Evolutionary conservation across 2,888 invertebrate species (phyloP).

Genomic region (Margaritifera margaritifera): DNA sequence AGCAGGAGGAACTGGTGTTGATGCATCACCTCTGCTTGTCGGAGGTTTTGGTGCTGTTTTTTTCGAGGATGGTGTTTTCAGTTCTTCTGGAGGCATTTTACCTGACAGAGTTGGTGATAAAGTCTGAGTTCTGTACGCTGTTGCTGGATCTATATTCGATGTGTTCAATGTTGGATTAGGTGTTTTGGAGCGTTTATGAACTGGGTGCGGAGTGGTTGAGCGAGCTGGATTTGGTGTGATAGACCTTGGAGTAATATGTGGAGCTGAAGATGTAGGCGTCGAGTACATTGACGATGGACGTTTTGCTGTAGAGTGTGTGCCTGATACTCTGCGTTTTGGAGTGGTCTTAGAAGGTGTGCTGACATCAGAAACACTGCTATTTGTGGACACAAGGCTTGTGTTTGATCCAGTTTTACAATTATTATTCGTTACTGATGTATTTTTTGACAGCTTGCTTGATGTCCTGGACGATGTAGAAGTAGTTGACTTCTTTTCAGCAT

Average conservation of each 20-base stretch:
- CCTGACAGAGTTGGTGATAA: not conserved
- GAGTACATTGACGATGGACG: constrained; percentile 18
- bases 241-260: constrained; percentile 13
- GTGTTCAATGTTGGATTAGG: not conserved
- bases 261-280: constrained; percentile 17
- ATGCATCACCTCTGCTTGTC: constrained; percentile 24
- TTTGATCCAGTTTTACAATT: constrained; percentile 44
- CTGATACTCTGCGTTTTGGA: constrained; percentile 12
- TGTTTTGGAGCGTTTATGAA: not conserved
- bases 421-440: constrained; percentile 11
- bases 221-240: constrained; percentile 11
- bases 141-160: constrained; percentile 6
- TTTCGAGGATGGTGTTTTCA: constrained; percentile 8
- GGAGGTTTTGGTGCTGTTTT: constrained; percentile 33
- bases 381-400: constrained; percentile 43
- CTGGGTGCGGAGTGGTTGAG: constrained; percentile 13
- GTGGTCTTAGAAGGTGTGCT: constrained; percentile 17
- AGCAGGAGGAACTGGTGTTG: constrained; percentile 25
- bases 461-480: constrained; percentile 17
- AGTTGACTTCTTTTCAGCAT: constrained; percentile 3
- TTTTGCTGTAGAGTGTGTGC: constrained; percentile 13
- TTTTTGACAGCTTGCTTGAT: constrained; percentile 23
- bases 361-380: constrained; percentile 45
- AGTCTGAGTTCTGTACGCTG: constrained; percentile 9
- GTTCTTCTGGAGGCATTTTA: no score